These are phyloP conservation scores for Lordiphosa collinella DNA, from an alignment of 1,140 invertebrate genomes.

Conservation along the genomic window DNA sequence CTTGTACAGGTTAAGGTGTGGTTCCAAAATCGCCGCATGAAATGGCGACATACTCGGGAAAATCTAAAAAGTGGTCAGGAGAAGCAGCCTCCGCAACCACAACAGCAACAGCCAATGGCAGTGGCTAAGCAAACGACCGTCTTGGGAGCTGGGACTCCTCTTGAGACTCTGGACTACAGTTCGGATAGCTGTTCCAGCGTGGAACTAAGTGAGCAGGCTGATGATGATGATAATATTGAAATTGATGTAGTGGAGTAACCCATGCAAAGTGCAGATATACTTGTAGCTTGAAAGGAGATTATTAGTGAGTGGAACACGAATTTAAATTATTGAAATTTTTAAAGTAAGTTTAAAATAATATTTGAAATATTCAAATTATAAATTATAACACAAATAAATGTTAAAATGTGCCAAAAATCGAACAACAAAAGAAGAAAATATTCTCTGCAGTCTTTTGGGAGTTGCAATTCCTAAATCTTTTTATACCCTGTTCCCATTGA, in stretches of 20 bases:
- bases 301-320: conserved; percentile 22
- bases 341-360: conserved; percentile 12
- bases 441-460: too few relatives aligned
- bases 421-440: background rate
- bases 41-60: conserved; percentile 93
- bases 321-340: conserved; percentile 42
- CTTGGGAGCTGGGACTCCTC: background rate
- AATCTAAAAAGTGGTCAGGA: conserved; percentile 80
- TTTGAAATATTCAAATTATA: conserved; percentile 15
- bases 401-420: conserved; percentile 3
- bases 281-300: conserved; percentile 5
- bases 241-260: conserved; percentile 80
- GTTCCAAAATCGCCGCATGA: conserved; percentile 97
- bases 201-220: conserved; percentile 42
- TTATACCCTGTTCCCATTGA: too few relatives aligned
- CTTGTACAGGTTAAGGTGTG: conserved; percentile 90
- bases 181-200: conserved; percentile 56
- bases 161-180: conserved; percentile 43
- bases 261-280: background rate
- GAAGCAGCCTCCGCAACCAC: conserved; percentile 36
- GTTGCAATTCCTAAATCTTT: too few relatives aligned
- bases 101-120: background rate
- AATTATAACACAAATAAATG: conserved; percentile 14
- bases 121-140: background rate
- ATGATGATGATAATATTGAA: conserved; percentile 79